A percentile compares a stretch with the other conserved stretches of the same genome.
These are phyloP conservation scores for Coecobrya sp. DNA, from an alignment of 2,888 invertebrate species.

Conservation along the genomic window DNA sequence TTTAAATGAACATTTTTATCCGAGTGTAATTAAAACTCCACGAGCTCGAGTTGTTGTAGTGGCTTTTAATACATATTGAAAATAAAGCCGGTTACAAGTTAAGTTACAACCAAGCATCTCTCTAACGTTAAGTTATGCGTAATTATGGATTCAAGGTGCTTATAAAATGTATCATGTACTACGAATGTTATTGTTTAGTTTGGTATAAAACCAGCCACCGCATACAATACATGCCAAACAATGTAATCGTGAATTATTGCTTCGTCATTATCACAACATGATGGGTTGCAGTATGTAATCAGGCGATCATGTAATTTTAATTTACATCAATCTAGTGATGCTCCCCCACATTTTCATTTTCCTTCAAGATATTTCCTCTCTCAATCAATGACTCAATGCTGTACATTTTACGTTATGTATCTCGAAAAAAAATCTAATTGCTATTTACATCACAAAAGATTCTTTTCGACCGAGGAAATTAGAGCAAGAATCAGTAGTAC, in stretches of 20 bases:
- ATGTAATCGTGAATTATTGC: slow-evolving; percentile 69
- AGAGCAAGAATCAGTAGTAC: slow-evolving; percentile 48
- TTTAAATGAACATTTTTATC: neutral
- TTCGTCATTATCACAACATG: slow-evolving; percentile 71
- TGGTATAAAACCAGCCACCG: neutral
- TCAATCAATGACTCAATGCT: neutral
- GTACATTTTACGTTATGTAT: neutral
- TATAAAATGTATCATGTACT: slow-evolving; percentile 11
- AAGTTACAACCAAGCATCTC: too few relatives aligned
- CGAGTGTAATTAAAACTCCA: slow-evolving; percentile 65
- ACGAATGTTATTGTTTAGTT: slow-evolving; percentile 12
- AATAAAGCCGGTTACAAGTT: too few relatives aligned
- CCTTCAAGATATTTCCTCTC: slow-evolving; percentile 14
- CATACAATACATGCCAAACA: slow-evolving; percentile 9
- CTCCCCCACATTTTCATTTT: slow-evolving; percentile 61
- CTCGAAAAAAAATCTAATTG: slow-evolving; percentile 42
- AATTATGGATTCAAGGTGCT: neutral
- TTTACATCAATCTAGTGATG: slow-evolving; percentile 51
- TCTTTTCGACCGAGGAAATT: slow-evolving; percentile 63
- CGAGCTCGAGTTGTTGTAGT: slow-evolving; percentile 8
- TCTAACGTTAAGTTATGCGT: neutral
- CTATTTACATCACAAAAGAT: slow-evolving; percentile 66
- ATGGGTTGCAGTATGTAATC: slow-evolving; percentile 64
- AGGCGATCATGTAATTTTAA: slow-evolving; percentile 67
- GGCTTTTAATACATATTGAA: neutral